phyloP scores from a whole-genome alignment of 2,797 vertebrate species.

The Valencia hispanica region DNA sequence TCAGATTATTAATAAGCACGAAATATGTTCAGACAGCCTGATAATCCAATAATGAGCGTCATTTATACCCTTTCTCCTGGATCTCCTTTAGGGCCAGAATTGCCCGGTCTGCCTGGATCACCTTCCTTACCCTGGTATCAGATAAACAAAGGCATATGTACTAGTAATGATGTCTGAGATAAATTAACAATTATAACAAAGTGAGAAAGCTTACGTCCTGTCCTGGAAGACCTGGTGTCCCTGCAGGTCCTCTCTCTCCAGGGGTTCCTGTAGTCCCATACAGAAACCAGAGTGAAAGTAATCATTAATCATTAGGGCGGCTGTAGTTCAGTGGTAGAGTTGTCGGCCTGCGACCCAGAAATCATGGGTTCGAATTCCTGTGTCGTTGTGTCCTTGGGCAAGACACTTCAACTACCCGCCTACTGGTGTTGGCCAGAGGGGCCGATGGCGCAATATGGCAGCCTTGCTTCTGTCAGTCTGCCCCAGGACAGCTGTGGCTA shows the following conservation, averaged over 20 bases:
- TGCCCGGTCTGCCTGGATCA: conserved; percentile 75
- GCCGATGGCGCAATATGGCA: no score
- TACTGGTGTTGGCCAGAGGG: no score
- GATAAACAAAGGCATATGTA: conserved; percentile 17
- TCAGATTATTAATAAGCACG: conserved; percentile 50
- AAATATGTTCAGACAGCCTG: conserved; percentile 39
- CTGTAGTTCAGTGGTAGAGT: no score
- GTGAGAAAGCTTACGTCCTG: conserved; percentile 67
- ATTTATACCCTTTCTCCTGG: conserved; percentile 78
- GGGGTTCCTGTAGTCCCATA: conserved; percentile 73
- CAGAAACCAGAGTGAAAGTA: conserved; percentile 13
- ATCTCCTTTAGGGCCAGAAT: conserved; percentile 83
- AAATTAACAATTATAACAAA: background rate
- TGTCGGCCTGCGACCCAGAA: no score
- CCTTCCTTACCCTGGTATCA: conserved; percentile 80
- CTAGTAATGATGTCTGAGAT: conserved; percentile 4
- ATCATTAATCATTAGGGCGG: no score
- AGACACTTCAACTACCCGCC: no score
- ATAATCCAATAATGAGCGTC: conserved; percentile 44
- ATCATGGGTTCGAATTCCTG: no score
- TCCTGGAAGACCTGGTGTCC: conserved; percentile 79
- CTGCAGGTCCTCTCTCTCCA: conserved; percentile 84
- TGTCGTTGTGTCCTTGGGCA: no score
- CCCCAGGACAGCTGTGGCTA: no score
- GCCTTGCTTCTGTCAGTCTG: no score